Conservation (phyloP, 1,140 invertebrate genomes). For the Amyelois transitella region DNA sequence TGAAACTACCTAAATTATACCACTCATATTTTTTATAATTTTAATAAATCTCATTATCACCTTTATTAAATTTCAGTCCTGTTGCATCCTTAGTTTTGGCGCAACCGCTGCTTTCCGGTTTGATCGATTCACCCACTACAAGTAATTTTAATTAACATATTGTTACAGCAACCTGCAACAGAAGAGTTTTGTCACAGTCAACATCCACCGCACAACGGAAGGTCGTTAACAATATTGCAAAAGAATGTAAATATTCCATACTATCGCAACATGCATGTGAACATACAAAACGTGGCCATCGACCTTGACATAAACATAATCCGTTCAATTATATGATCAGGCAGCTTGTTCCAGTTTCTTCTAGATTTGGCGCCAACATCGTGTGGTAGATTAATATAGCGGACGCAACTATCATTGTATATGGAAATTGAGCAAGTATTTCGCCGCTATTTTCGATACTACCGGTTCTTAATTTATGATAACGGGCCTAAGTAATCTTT, state of each 20-base stretch:
- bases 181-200: background rate
- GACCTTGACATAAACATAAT: background rate
- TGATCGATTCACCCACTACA: too few species aligned
- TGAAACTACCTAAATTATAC: too few species aligned
- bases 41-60: too few species aligned
- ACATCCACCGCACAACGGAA: background rate
- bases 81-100: too few species aligned
- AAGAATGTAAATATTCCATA: background rate
- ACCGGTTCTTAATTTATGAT: background rate
- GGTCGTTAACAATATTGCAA: background rate
- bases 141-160: too few species aligned
- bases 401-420: background rate
- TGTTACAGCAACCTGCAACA: too few species aligned
- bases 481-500: slow-evolving; percentile 3
- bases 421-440: background rate
- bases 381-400: background rate
- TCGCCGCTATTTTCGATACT: background rate
- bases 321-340: background rate
- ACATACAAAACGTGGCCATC: background rate
- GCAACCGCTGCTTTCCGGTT: too few species aligned
- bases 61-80: too few species aligned
- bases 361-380: background rate
- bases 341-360: background rate
- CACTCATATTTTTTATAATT: too few species aligned
- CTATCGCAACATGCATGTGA: background rate